Percentiles rank a stretch among this genome's conserved stretches.
Conservation (phyloP, 2,113 vertebrate genomes). For the Calyptommatus sinebrachiatus region DNA sequence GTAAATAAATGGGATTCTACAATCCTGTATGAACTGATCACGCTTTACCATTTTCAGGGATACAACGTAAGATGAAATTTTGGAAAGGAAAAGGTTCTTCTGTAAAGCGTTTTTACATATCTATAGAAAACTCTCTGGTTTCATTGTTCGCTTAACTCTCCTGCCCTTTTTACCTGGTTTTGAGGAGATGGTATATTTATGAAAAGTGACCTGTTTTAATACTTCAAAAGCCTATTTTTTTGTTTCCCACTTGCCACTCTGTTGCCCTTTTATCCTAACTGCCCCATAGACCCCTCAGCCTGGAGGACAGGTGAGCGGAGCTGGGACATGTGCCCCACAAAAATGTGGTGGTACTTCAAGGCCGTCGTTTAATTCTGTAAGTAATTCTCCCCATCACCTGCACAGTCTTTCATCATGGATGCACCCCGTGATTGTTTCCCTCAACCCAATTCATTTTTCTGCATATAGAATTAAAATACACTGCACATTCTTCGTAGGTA, state of each 20-base stretch:
- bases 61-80: background rate
- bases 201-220: slow-evolving; percentile 51
- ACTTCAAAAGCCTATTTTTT: slow-evolving; percentile 67
- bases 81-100: background rate
- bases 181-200: slow-evolving; percentile 38
- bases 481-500: slow-evolving; percentile 17
- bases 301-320: slow-evolving; percentile 71
- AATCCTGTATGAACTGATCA: background rate
- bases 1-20: background rate
- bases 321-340: slow-evolving; percentile 74
- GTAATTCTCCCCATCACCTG: slow-evolving; percentile 66
- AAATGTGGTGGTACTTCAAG: slow-evolving; percentile 75
- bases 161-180: slow-evolving; percentile 33
- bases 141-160: slow-evolving; percentile 23
- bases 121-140: background rate
- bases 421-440: slow-evolving; percentile 36
- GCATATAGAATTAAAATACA: slow-evolving; percentile 12
- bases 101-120: background rate
- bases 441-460: slow-evolving; percentile 45
- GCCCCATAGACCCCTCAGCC: slow-evolving; percentile 70
- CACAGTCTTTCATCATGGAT: slow-evolving; percentile 42
- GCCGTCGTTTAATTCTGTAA: slow-evolving; percentile 80
- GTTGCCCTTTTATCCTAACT: slow-evolving; percentile 58
- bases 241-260: slow-evolving; percentile 63
- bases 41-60: background rate